A percentile compares a stretch with the other conserved stretches of the same genome.
These are phyloP conservation scores for Anticlea derivata DNA, from an alignment of 2,888 invertebrate species.

Conservation along the genomic window DNA sequence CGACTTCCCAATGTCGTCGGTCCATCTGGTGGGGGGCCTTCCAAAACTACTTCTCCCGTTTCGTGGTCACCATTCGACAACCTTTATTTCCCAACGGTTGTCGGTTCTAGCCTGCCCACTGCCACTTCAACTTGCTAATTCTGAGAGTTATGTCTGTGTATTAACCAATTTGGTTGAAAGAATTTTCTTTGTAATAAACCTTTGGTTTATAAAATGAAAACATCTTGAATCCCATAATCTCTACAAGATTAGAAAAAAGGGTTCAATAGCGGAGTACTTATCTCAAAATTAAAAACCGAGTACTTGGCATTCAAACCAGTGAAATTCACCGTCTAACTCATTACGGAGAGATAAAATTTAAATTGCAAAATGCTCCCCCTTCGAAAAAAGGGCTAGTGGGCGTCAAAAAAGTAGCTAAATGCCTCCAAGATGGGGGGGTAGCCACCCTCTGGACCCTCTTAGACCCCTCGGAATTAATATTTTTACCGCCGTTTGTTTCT, in stretches of 20 bases:
- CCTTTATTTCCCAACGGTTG: no score
- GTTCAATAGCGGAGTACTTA: conserved; percentile 22
- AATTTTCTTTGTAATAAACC: not conserved
- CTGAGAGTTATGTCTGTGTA: no score
- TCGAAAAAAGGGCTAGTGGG: conserved; percentile 75
- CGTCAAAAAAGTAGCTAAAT: conserved; percentile 68
- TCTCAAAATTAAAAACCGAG: conserved; percentile 34
- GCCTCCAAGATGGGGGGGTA: conserved; percentile 43
- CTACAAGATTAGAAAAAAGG: conserved; percentile 15
- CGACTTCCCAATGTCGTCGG: no score
- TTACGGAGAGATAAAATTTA: conserved; percentile 78
- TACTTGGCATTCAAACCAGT: conserved; percentile 37
- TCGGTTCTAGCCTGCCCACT: no score
- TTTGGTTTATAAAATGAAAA: conserved; percentile 8
- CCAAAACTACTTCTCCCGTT: no score
- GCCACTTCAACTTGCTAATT: no score
- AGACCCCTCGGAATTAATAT: conserved; percentile 57
- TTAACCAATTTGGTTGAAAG: not conserved
- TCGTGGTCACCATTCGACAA: no score
- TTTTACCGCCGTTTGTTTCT: conserved; percentile 63
- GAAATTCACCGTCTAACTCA: conserved; percentile 57
- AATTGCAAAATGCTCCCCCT: conserved; percentile 74
- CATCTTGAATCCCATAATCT: conserved; percentile 15
- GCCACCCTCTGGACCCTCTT: conserved; percentile 41
- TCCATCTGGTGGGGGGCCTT: no score